Conservation (phyloP, 2,888 invertebrate species). For the Drosophila kanekoi region DNA sequence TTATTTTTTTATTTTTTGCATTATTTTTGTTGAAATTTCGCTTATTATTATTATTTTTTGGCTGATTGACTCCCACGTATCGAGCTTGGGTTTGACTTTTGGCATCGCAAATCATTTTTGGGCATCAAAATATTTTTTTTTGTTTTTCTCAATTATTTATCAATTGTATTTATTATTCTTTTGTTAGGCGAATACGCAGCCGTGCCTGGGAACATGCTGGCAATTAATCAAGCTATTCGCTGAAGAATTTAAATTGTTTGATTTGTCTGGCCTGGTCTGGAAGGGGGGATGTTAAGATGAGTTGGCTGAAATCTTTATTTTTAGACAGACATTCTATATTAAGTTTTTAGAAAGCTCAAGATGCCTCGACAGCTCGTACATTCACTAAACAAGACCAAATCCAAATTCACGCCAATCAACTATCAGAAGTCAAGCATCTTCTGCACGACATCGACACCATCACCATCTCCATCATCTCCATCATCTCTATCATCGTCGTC, state of each 20-base stretch:
- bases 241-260: conserved; percentile 34
- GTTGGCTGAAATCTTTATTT: neutral
- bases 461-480: conserved; percentile 31
- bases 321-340: conserved; percentile 39
- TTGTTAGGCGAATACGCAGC: conserved; percentile 55
- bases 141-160: conserved; percentile 8
- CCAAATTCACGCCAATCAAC: conserved; percentile 66
- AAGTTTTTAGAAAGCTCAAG: conserved; percentile 37
- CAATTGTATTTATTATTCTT: conserved; percentile 67
- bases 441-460: conserved; percentile 60
- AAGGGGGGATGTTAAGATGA: conserved; percentile 22
- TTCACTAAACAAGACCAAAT: conserved; percentile 31
- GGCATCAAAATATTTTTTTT: conserved; percentile 51
- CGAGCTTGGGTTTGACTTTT: conserved; percentile 59
- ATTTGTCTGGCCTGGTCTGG: conserved; percentile 12
- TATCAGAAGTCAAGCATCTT: conserved; percentile 74
- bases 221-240: conserved; percentile 70
- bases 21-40: conserved; percentile 45
- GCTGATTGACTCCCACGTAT: conserved; percentile 75
- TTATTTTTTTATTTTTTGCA: conserved; percentile 20
- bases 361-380: conserved; percentile 21
- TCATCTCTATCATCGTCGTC: conserved; percentile 1
- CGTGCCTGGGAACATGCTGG: conserved; percentile 71
- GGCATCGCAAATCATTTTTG: conserved; percentile 64
- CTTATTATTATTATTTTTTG: conserved; percentile 49